Percentiles rank a stretch among this genome's conserved stretches.
Conservation (phyloP, 2,888 invertebrate species). For the Bombylius major region DNA sequence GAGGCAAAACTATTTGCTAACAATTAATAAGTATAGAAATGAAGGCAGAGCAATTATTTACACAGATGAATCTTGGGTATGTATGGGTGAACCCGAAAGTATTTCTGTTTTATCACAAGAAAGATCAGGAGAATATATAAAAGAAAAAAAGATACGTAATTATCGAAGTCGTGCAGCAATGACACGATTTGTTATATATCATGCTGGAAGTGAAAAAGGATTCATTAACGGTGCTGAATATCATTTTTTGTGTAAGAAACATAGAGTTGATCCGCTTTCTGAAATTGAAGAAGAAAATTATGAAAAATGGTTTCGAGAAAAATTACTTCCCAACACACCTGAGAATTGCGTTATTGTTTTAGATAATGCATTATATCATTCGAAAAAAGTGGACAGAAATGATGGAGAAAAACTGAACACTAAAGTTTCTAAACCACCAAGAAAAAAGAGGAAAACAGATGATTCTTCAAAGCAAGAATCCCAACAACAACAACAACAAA, state of each 20-base stretch:
- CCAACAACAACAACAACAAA: background rate
- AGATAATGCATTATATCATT: background rate
- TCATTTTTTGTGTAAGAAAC: background rate
- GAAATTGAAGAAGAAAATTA: background rate
- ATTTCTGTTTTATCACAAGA: too few relatives aligned
- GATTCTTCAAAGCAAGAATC: background rate
- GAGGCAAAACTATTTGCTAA: background rate
- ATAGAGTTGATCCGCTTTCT: background rate
- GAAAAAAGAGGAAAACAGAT: background rate
- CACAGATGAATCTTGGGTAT: background rate
- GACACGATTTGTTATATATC: background rate
- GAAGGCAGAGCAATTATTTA: background rate
- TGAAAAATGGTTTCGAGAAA: background rate
- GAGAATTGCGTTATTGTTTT: background rate
- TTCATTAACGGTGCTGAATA: background rate
- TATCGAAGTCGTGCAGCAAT: background rate
- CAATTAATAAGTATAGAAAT: background rate
- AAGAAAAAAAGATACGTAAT: background rate
- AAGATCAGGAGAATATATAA: background rate
- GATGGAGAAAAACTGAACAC: background rate
- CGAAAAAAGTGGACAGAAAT: background rate
- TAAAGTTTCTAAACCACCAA: background rate
- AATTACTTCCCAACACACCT: background rate
- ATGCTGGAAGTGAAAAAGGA: background rate
- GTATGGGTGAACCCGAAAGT: too few relatives aligned